Base-by-base conservation (phyloP, 1,140 invertebrate genomes). In the Neodiprion lecontei region DNA sequence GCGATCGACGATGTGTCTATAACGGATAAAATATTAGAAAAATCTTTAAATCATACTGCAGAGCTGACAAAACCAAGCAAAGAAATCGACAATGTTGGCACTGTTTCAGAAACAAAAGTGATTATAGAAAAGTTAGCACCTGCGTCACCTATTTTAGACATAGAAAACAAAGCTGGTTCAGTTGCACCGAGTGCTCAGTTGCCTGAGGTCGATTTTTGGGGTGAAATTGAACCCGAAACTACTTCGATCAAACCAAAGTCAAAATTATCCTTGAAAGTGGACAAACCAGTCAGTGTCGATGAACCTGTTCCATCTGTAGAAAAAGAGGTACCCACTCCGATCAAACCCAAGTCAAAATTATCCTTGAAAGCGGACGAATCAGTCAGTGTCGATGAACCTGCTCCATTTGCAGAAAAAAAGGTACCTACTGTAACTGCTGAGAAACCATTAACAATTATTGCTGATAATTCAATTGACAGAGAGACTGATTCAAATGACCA, bases 161-260 rank as follows among this genome's bases (percentile, higher is more conserved):
- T 21, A 7, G 12, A 23, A 21, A 69, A 69, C 17, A 14, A 65
- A 65, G 11, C 40, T 23, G 21, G 40, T 21, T 12, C 12, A 65
- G 17, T 21, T n/a, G 9, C 9, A 21, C 21, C n/a, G 1, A 70
- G 11, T 49, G 11, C 47, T 21, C 14, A 28, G 70, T 3, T 53
- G 28, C 14, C 53, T 67, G 65, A 73, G 23, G 53, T 67, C 7
- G 65, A 73, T 28, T 73, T 40, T 47, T 67, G 65, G 72, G 72
- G 21, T 10, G 72, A 73, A 73, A 66, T 67, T 23, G 48, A 67
- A 47, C 9, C 50, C 21, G 28, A 40, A 61, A 28, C 1, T 67
- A 67, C 11, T 47, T 12, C 48, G 17, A 66, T 12, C 9, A 14
- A 14, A 67, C 7, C 11, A 0, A 73, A 73, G 67, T 23, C 72